phyloP scores from a whole-genome alignment of 1,140 invertebrate genomes.

The Tetragonula clypearis region DNA sequence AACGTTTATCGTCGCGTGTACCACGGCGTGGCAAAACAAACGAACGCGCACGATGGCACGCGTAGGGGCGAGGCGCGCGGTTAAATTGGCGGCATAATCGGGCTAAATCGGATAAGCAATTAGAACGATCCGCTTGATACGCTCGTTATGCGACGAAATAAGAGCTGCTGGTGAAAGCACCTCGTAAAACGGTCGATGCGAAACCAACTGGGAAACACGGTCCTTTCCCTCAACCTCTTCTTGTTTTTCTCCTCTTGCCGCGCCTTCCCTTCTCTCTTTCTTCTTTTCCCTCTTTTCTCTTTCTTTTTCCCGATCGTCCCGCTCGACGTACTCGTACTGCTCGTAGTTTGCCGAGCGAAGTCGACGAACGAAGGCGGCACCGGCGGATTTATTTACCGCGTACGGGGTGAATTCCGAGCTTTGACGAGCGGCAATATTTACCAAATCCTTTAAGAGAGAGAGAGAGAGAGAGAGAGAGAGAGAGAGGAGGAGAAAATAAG shows the following conservation, averaged over 20 bases:
- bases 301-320: neutral
- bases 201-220: neutral
- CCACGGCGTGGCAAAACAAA: constrained; percentile 31
- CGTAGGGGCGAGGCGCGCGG: neutral
- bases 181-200: neutral
- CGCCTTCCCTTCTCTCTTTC: neutral
- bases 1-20: constrained; percentile 21
- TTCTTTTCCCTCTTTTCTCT: neutral
- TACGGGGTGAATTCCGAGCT: neutral
- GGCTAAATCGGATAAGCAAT: constrained; percentile 51
- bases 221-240: neutral
- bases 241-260: neutral
- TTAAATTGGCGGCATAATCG: constrained; percentile 55
- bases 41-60: neutral
- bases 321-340: too few species aligned
- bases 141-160: constrained; percentile 25
- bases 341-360: neutral
- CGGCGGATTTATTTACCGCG: constrained; percentile 29
- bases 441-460: neutral
- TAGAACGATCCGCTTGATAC: constrained; percentile 43
- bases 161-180: neutral
- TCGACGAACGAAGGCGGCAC: neutral
- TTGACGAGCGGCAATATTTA: constrained; percentile 16
- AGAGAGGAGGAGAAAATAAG: too few species aligned
- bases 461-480: too few species aligned